Base-by-base conservation (phyloP, 2,888 invertebrate species). In the Helleia helle region DNA sequence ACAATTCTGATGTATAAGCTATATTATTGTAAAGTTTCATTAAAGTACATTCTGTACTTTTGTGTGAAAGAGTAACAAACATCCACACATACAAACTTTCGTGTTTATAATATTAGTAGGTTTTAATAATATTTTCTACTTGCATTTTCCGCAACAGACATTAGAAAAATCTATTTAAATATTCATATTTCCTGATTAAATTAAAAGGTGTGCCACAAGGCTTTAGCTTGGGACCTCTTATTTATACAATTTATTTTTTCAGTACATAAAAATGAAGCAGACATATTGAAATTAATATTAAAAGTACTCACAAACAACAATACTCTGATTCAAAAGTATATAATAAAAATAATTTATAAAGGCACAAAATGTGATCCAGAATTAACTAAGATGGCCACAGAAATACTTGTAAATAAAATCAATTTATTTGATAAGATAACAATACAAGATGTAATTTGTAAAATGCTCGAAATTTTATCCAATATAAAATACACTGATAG, bases 231-330 rank as follows among this genome's bases (percentile, higher is more conserved):
- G 34, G 11, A 12, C 7, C 22, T 8, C 11, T 34, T 22, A 1
- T 34, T 8, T 12, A 22, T 18, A 8, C 6, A 11, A 18, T 7
- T 8, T 22, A 41, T 50, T 31, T 17, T 74, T 74, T 42, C 56
- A 76, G 76, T 52, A 0, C 55, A 51, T 27, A 52, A 56, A 7
- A 58, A 65, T 0, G 65, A 64, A 1, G 39, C 70, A 4, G 63
- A 72, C 1, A 47, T 76, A 30, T 42, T 62, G 0, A 54, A 61
- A 4, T 55, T 64, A 0, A 36, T 75, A 6, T 8, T 70, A 17
- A 25, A 51, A 8, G 48, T 61, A 0, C 31, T 75, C 0, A 62
- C 62, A 34, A 54, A 62, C 0, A 65, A 72, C 37, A 65, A 71
- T 9, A 37, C 49, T 0, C n/a, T 69, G 0, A 56, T 60, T 1